Evolutionary conservation across 2,113 vertebrate species (phyloP), one percentile per base, ranked within the genome.

Genomic region (Anarrhichthys ocellatus): DNA sequence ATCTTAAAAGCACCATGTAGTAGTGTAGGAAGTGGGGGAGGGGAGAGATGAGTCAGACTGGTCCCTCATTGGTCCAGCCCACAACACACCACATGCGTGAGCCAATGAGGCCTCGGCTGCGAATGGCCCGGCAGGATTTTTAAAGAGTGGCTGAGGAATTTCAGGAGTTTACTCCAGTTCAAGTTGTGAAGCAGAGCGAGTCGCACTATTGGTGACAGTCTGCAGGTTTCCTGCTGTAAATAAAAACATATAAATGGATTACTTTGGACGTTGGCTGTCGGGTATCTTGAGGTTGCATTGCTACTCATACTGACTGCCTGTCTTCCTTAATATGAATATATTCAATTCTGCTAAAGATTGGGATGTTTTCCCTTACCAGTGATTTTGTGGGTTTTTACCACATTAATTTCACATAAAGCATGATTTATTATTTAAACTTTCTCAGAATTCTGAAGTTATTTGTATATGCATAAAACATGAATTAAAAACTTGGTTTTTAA

Each of bases 11-110:
- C 80, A 44, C 38, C 32, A 32, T 46, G 24, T 36, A 29, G 29
- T 29, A 2, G 29, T 70, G 22, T 42, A 18, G 52, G 50, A 42
- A 38, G 78, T 44, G 73, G 84, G 91, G 85, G 84, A 76, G 69
- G 88, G 83, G 32, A 32, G 62, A 24, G 77, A 27, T 15, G 0
- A 17, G 32, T 58, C 62, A 59, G 34, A 10, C 10, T 27, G 0
- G 69, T 34, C 7, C 36, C 34, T 85, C 65, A 95, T 92, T 95
- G 94, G 95, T 89, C 91, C 67, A 90, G 54, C 87, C 90, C 73
- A 87, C 86, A 96, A 95, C 95, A 96, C 94, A 95, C 95, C 95
- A 96, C 92, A 73, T 2, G 4, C 0, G 9, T 36, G 3, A 84
- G 73, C 95, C 95, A 96, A 95, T 95, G 72, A 80, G 44, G 68